Conservation (phyloP, 2,888 invertebrate genomes). For the Aleiodes leptofemur region DNA sequence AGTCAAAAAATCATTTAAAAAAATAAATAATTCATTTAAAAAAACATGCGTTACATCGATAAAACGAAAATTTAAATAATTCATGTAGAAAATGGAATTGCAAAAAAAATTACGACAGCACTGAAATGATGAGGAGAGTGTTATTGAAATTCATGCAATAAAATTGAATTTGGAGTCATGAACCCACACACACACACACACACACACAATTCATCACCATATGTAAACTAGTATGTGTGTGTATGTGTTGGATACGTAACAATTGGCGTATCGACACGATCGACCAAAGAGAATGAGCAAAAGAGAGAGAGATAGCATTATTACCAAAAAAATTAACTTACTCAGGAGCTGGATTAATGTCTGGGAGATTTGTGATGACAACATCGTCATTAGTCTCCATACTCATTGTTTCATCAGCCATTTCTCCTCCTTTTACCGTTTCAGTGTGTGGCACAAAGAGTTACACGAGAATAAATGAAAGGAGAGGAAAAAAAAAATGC, state of each 20-base stretch:
- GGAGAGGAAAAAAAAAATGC: slow-evolving; percentile 31
- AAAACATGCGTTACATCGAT: too few species aligned
- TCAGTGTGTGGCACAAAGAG: slow-evolving; percentile 29
- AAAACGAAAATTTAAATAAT: too few species aligned
- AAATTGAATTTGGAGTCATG: slow-evolving; percentile 10
- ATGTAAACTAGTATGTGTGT: slow-evolving; percentile 9
- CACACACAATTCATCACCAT: slow-evolving; percentile 27
- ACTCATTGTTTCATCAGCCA: slow-evolving; percentile 52
- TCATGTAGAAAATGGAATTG: background rate
- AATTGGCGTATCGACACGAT: slow-evolving; percentile 19
- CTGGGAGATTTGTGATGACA: slow-evolving; percentile 23
- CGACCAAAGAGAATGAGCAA: background rate
- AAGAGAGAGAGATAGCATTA: background rate
- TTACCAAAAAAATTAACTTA: slow-evolving; percentile 25
- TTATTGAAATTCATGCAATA: slow-evolving; percentile 17
- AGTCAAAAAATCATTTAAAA: too few species aligned
- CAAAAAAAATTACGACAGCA: background rate
- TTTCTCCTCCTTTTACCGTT: slow-evolving; percentile 38
- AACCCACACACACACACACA: slow-evolving; percentile 16
- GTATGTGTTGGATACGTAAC: slow-evolving; percentile 19
- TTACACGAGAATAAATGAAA: slow-evolving; percentile 22
- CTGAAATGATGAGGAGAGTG: background rate
- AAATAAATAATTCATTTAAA: too few species aligned
- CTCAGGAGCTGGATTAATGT: slow-evolving; percentile 18
- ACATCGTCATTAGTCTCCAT: slow-evolving; percentile 50